Percentiles rank a stretch among this genome's conserved stretches.
Conservation (phyloP, 2,888 invertebrate genomes). For the Nemotelus nigrinus region DNA sequence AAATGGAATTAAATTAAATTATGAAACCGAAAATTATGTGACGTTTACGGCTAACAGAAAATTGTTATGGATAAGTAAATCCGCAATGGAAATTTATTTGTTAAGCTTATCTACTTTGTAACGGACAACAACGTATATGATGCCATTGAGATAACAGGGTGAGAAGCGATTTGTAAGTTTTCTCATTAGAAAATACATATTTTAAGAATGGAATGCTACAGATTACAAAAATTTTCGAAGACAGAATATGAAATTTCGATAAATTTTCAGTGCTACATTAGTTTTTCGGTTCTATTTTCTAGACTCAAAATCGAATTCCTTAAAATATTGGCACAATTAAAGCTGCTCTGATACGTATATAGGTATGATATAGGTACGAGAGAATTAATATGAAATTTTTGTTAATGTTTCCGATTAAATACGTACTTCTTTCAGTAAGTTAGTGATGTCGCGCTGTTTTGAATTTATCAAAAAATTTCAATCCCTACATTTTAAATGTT, state of each 20-base stretch:
- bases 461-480: conserved; percentile 12
- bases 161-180: background rate
- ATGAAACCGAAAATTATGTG: too few species aligned
- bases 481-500: conserved; percentile 10
- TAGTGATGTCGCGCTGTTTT: conserved; percentile 39
- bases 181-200: background rate
- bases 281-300: background rate
- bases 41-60: conserved; percentile 5
- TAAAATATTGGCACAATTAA: background rate
- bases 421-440: conserved; percentile 23
- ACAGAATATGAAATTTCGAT: background rate
- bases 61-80: background rate
- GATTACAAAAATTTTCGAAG: background rate
- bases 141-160: conserved; percentile 28
- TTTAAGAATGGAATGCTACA: background rate
- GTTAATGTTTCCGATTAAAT: background rate
- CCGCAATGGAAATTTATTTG: background rate
- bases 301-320: background rate
- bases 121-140: background rate
- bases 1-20: background rate
- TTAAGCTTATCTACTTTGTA: conserved; percentile 2
- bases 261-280: background rate
- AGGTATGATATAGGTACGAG: too few species aligned
- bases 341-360: too few species aligned
- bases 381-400: too few species aligned